Evolutionary conservation across 1,140 invertebrate species (phyloP), one percentile per base, ranked within the genome.

Genomic region (Drosophila ercepeae): DNA sequence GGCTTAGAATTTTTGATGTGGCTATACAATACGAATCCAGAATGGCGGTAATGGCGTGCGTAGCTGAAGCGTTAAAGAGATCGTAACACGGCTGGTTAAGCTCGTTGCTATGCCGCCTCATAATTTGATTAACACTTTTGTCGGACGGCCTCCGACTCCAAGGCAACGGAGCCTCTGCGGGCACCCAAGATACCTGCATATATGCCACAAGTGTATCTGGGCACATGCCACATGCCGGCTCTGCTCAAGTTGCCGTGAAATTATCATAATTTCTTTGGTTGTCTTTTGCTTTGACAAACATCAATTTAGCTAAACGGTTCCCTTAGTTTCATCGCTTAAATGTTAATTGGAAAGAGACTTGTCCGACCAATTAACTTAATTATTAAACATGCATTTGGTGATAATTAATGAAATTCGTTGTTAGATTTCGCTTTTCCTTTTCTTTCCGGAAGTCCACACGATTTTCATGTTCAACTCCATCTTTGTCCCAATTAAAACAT

Each of bases 41-140:
- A 54, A 44, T 21, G 29, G 29, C 0, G 8, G 18, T 76, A 89
- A 75, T 89, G 72, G 79, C 78, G 84, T 89, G 84, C 84, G 84
- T 84, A 84, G 68, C 86, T 89, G 86, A 67, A 89, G 84, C 79
- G 84, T 89, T 84, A 89, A 89, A 89, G 72, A 86, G 83, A 75
- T 89, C 64, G 39, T 86, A 83, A 82, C 81, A 86, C 70, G 82
- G 42, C 74, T 89, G 72, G 81, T 53, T 84, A 61, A 86, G 55
- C 76, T 55, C 57, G 53, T 65, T 72, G 57, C 79, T 58, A 45
- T 76, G 61, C 60, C 48, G 63, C 61, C 60, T 78, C 69, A 68
- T 89, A 79, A 89, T 89, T 89, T 83, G 79, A 83, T 89, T 89
- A 86, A 84, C 84, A 89, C 84, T 76, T 89, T 58, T 64, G 59